A percentile compares a stretch with the other conserved stretches of the same genome.
phyloP scores from a whole-genome alignment of 2,888 invertebrate genomes.

The Copidosoma aretas region DNA sequence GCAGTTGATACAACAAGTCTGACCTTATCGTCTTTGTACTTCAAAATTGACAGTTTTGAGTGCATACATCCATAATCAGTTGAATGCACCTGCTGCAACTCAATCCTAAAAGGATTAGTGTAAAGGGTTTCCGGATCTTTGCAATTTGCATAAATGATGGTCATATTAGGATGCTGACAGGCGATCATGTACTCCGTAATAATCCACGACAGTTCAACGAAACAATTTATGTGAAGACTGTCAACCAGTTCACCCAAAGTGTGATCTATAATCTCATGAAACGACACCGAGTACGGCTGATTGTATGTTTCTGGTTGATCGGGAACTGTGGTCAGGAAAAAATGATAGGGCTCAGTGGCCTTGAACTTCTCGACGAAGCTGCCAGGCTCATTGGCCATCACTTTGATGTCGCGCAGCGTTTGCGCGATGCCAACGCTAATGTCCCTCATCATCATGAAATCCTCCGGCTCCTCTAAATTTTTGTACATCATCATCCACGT shows the following conservation, averaged over 20 bases:
- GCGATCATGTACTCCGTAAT: constrained; percentile 83
- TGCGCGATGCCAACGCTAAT: constrained; percentile 45
- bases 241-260: constrained; percentile 77
- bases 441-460: constrained; percentile 44
- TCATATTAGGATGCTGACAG: constrained; percentile 69
- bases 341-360: constrained; percentile 73
- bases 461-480: constrained; percentile 19
- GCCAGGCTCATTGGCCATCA: constrained; percentile 67
- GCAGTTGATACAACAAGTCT: constrained; percentile 90
- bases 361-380: constrained; percentile 73
- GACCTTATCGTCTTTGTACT: constrained; percentile 81
- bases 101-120: constrained; percentile 48
- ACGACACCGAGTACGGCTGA: constrained; percentile 73
- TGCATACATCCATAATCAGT: constrained; percentile 54
- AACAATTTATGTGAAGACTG: constrained; percentile 86
- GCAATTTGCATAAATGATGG: constrained; percentile 45
- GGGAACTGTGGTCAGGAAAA: constrained; percentile 78
- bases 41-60: constrained; percentile 83
- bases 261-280: constrained; percentile 78
- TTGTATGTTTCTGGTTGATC: constrained; percentile 69
- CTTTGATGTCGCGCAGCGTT: constrained; percentile 58
- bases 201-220: constrained; percentile 90
- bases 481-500: constrained; percentile 34
- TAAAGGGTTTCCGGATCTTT: constrained; percentile 15
- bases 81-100: constrained; percentile 46